Percentiles rank a stretch among this genome's conserved stretches.
Conservation (phyloP, 2,113 vertebrate species). For the Atrichornis clamosus region DNA sequence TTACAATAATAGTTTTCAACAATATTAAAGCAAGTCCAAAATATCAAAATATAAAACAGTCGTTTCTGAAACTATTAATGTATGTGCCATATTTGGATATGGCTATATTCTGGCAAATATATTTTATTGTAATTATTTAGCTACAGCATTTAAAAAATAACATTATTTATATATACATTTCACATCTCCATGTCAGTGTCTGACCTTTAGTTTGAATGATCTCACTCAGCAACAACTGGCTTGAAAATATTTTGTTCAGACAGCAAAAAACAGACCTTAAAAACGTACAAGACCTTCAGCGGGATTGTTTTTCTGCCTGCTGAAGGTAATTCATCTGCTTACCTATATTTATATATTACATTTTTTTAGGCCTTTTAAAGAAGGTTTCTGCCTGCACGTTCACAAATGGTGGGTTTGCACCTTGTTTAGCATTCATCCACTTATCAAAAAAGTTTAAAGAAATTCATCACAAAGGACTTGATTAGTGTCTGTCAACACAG, state of each 20-base stretch:
- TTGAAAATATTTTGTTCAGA: conserved; percentile 9
- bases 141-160: not conserved
- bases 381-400: not conserved
- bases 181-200: not conserved
- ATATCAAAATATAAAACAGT: not conserved
- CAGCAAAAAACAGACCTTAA: not conserved
- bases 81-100: not conserved
- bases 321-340: not conserved
- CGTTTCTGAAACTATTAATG: not conserved
- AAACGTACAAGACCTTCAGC: not conserved
- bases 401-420: not conserved
- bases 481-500: not conserved
- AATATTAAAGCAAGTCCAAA: not conserved
- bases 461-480: not conserved
- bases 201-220: not conserved
- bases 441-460: not conserved
- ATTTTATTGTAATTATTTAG: conserved; percentile 2
- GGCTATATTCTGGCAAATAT: not conserved
- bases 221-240: not conserved
- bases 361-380: not conserved
- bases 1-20: not conserved
- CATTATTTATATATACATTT: not conserved
- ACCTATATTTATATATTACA: not conserved
- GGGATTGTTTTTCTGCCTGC: not conserved
- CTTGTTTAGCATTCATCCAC: not conserved